Conservation (phyloP, 23 tunicate species). For the Phallusia fumigata region DNA sequence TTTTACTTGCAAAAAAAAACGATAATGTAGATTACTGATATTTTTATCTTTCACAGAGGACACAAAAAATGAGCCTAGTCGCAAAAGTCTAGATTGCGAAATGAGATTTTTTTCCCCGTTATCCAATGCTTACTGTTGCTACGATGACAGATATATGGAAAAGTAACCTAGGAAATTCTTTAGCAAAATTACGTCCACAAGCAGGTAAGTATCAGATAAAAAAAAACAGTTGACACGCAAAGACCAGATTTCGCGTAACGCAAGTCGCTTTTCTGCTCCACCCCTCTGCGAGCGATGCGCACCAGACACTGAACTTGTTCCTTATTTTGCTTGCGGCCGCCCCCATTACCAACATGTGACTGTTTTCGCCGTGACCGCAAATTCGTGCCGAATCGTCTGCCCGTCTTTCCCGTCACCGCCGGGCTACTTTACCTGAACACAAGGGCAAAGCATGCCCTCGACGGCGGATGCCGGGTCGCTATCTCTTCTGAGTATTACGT, state of each 20-base stretch:
- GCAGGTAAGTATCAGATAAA: not conserved
- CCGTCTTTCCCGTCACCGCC: not conserved
- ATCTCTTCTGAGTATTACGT: conserved; percentile 2
- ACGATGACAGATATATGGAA: too few relatives aligned
- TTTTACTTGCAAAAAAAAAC: too few relatives aligned
- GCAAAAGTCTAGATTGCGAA: too few relatives aligned
- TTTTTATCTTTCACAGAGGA: too few relatives aligned
- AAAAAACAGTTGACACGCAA: not conserved
- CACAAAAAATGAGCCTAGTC: too few relatives aligned
- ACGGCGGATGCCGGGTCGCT: not conserved
- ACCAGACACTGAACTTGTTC: not conserved
- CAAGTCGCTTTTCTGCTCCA: not conserved
- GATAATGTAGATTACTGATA: too few relatives aligned
- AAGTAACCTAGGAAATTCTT: too few relatives aligned
- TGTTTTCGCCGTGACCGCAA: not conserved
- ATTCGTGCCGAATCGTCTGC: conserved; percentile 8
- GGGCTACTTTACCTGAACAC: not conserved
- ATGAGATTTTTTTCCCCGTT: too few relatives aligned
- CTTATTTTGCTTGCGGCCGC: not conserved
- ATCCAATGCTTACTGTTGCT: too few relatives aligned
- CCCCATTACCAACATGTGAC: not conserved
- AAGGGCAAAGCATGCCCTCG: not conserved
- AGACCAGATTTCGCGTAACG: not conserved
- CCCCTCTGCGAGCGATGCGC: too few relatives aligned
- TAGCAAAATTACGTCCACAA: not conserved